Evolutionary conservation across 2,888 invertebrate genomes (phyloP).

Genomic region (Crioceris asparagi): DNA sequence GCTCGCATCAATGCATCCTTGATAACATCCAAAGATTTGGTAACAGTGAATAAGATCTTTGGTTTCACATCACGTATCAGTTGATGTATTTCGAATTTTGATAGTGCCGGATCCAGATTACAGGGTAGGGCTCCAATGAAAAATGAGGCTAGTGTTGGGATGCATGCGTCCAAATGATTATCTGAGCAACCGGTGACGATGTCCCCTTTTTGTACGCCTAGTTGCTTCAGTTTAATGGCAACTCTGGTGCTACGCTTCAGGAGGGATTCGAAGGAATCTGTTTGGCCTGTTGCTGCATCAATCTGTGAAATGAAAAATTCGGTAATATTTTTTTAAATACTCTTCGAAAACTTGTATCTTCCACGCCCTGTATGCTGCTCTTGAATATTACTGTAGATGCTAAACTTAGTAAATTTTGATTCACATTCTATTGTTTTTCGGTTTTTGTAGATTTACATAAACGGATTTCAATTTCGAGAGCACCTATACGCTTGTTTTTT

Average conservation of each 20-base stretch:
- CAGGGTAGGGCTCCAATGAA: slow-evolving; percentile 36
- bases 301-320: slow-evolving; percentile 19
- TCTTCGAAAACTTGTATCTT: too few relatives aligned
- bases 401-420: too few relatives aligned
- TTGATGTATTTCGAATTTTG: slow-evolving; percentile 21
- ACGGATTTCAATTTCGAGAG: too few relatives aligned
- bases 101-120: slow-evolving; percentile 22
- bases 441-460: too few relatives aligned
- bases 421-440: neutral
- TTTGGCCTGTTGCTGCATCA: slow-evolving; percentile 31
- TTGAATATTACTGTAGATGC: too few relatives aligned
- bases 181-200: slow-evolving; percentile 40
- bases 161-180: slow-evolving; percentile 37
- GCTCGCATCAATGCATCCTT: slow-evolving; percentile 17
- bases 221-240: slow-evolving; percentile 35
- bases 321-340: neutral
- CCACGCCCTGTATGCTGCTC: too few relatives aligned
- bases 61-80: slow-evolving; percentile 25
- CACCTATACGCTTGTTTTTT: too few relatives aligned
- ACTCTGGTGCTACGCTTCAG: slow-evolving; percentile 37
- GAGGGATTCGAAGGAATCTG: slow-evolving; percentile 37
- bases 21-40: slow-evolving; percentile 18
- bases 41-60: slow-evolving; percentile 24
- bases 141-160: slow-evolving; percentile 40
- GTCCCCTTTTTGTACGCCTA: slow-evolving; percentile 37